Percentiles rank a stretch among this genome's conserved stretches.
These are phyloP conservation scores for Pachyuromys duprasi DNA, from an alignment of 2,797 vertebrate genomes.

Conservation along the genomic window DNA sequence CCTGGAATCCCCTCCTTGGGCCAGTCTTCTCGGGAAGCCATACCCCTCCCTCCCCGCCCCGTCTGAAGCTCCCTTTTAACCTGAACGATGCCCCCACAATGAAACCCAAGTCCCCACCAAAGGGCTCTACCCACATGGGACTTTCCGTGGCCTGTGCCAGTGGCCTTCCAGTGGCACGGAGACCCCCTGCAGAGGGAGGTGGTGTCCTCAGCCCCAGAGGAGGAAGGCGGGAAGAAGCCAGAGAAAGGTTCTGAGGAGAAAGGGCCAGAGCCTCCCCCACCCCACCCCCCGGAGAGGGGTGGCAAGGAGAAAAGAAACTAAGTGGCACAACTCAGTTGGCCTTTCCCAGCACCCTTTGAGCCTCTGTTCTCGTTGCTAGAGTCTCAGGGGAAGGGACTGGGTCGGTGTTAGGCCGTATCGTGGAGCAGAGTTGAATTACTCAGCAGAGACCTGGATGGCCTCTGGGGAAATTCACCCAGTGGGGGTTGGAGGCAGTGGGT, in stretches of 20 bases:
- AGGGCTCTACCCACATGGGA: neutral
- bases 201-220: no score
- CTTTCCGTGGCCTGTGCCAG: neutral
- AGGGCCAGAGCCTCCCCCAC: no score
- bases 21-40: neutral
- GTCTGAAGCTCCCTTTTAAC: neutral
- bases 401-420: neutral
- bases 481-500: neutral
- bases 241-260: neutral
- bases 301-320: no score
- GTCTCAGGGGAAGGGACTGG: neutral
- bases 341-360: neutral
- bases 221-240: neutral
- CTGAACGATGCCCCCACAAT: neutral
- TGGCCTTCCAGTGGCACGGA: neutral
- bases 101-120: neutral
- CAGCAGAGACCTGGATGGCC: neutral
- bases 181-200: no score
- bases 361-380: neutral
- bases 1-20: neutral
- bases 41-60: no score
- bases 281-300: no score
- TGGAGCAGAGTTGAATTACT: fast-evolving
- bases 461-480: neutral
- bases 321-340: neutral